Conservation (phyloP, 2,113 vertebrate species). For the Toxotes chatareus region DNA sequence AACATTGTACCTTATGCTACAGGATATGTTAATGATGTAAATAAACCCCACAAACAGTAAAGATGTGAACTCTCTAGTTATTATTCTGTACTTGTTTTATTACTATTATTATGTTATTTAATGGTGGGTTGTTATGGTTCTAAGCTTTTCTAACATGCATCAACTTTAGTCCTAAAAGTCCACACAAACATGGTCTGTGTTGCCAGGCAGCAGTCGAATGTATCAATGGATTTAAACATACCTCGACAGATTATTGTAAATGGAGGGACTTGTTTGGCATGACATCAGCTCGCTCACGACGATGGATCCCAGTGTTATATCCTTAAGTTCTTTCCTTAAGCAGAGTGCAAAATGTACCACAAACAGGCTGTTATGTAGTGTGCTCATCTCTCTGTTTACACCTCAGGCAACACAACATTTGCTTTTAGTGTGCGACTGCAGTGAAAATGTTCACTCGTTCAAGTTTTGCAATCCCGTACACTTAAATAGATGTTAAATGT, state of each 20-base stretch:
- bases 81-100: slow-evolving; percentile 23
- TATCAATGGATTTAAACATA: slow-evolving; percentile 71
- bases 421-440: slow-evolving; percentile 32
- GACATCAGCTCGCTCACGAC: slow-evolving; percentile 66
- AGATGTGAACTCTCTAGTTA: slow-evolving; percentile 10
- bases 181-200: slow-evolving; percentile 62
- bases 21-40: slow-evolving; percentile 11
- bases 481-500: slow-evolving; percentile 29
- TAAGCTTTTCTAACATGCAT: slow-evolving; percentile 53
- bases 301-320: slow-evolving; percentile 44
- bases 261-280: slow-evolving; percentile 66
- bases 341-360: slow-evolving; percentile 51
- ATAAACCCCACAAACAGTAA: not conserved
- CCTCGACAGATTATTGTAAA: slow-evolving; percentile 67
- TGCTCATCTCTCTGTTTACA: slow-evolving; percentile 64
- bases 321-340: slow-evolving; percentile 57
- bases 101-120: slow-evolving; percentile 13
- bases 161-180: slow-evolving; percentile 51
- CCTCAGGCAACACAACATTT: slow-evolving; percentile 62
- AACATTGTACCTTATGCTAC: slow-evolving; percentile 1
- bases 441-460: slow-evolving; percentile 36
- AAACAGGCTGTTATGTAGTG: slow-evolving; percentile 54
- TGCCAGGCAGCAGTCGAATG: slow-evolving; percentile 77
- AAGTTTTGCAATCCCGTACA: slow-evolving; percentile 32
- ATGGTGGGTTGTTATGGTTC: slow-evolving; percentile 21